Evolutionary conservation across 1,140 invertebrate species (phyloP), one percentile per base, ranked within the genome.

Genomic region (Sesamia nonagrioides): DNA sequence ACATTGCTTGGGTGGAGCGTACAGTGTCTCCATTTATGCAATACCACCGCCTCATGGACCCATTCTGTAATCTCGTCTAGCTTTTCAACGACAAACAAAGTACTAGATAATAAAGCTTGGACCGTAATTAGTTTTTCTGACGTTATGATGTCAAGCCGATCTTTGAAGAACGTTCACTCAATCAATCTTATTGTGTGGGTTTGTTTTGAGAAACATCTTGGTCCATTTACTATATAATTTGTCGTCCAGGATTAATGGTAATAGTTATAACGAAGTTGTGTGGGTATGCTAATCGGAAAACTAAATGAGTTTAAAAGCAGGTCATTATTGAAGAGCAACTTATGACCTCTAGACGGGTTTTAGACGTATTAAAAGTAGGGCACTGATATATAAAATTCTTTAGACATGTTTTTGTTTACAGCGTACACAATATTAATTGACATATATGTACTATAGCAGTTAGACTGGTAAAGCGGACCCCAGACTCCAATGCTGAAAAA

Each of bases 91-190:
- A 33, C 18, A 27, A 13, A 75, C 73, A 75, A 61, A 35, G 42
- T 50, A 63, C 42, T 48, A 61, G 27, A 58, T 63, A 17, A 35
- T 50, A 45, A 60, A 60, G 58, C 42, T 63, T 40, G 73, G 73
- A 75, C 73, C 18, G 40, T 75, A 33, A 75, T 75, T 75, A 75
- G 73, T 75, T 69, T 48, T 4, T 35, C 15, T 75, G 42, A 60
- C 56, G 56, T 17, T 60, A 63, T 37, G 27, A 48, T 61, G 73
- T 75, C 72, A 58, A 17, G 21, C 37, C 37, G 27, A 33, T 56
- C 17, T 56, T 63, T 50, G 13, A 75, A 52, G n/a, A 74, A 18
- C 21, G 17, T 18, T 56, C 52, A 60, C 71, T 58, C 54, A 60
- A 58, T 60, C 54, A 56, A 58, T 60, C 9, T 60, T 21, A 21